Conservation (phyloP, 2,888 invertebrate genomes). For the Tiliacea aurago region DNA sequence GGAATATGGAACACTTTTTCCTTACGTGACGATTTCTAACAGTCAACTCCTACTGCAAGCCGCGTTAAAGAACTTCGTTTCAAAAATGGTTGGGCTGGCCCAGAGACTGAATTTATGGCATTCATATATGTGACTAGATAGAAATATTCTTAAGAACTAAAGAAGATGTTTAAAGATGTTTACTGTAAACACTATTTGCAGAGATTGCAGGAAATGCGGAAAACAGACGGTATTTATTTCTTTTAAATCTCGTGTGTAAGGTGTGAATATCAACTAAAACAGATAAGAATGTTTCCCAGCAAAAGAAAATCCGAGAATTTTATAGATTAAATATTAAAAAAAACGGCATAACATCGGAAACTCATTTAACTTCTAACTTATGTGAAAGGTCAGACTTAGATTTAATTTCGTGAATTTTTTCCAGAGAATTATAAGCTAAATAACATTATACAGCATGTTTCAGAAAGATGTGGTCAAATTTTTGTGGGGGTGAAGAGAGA, state of each 20-base stretch:
- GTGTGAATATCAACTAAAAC: not conserved
- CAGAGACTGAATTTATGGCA: not conserved
- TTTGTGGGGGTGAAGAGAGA: no score
- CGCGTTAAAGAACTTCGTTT: no score
- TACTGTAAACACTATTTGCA: not conserved
- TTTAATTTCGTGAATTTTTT: not conserved
- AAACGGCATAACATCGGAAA: not conserved
- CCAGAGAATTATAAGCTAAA: not conserved
- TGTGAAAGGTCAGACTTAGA: not conserved
- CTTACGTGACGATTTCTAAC: no score
- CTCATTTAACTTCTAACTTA: slow-evolving; percentile 5
- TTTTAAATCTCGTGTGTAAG: not conserved
- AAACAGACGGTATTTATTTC: not conserved
- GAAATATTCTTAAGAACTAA: not conserved
- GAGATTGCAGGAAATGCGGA: not conserved
- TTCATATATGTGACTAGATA: not conserved
- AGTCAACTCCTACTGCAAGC: no score
- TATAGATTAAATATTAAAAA: not conserved
- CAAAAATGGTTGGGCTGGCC: not conserved
- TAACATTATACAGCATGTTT: not conserved
- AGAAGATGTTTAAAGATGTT: no score
- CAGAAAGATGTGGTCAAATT: no score
- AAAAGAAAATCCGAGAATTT: not conserved
- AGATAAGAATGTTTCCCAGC: no score
- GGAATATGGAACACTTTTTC: no score